A percentile compares a stretch with the other conserved stretches of the same genome.
phyloP scores from a whole-genome alignment of 2,888 invertebrate genomes.

The Automeris io region DNA sequence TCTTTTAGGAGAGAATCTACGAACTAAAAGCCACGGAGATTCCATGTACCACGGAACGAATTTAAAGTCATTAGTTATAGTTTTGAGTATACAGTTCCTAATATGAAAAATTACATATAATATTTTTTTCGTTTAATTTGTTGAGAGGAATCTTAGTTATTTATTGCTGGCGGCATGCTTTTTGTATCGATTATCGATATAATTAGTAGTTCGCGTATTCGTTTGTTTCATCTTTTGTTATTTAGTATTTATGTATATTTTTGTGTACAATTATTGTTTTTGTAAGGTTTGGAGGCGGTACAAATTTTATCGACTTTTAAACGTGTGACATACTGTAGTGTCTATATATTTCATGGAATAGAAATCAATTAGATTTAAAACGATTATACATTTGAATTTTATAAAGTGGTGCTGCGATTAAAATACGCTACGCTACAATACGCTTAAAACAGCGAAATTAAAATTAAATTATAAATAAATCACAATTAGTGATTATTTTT shows the following conservation, averaged over 20 bases:
- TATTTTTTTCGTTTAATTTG: constrained; percentile 11
- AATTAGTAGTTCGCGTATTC: constrained; percentile 24
- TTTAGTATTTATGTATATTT: neutral
- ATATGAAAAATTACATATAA: constrained; percentile 32
- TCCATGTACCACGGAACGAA: constrained; percentile 33
- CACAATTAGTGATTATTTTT: too few species aligned
- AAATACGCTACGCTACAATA: too few species aligned
- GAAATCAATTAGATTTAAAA: too few species aligned
- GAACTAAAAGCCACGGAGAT: constrained; percentile 16
- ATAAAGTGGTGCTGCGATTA: too few species aligned
- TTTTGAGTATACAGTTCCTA: constrained; percentile 55
- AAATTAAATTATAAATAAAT: too few species aligned
- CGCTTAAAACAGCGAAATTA: too few species aligned
- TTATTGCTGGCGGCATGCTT: constrained; percentile 32
- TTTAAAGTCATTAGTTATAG: constrained; percentile 52
- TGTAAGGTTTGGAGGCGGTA: too few species aligned
- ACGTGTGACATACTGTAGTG: too few species aligned
- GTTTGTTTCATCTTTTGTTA: constrained; percentile 15
- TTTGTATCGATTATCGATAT: constrained; percentile 12
- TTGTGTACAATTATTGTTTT: too few species aligned
- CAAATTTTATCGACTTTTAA: too few species aligned
- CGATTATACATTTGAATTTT: too few species aligned
- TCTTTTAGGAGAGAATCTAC: constrained; percentile 29
- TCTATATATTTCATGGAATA: too few species aligned
- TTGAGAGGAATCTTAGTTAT: constrained; percentile 23